Base-by-base conservation (phyloP, 2,113 vertebrate species). In the Podocnemis expansa region DNA sequence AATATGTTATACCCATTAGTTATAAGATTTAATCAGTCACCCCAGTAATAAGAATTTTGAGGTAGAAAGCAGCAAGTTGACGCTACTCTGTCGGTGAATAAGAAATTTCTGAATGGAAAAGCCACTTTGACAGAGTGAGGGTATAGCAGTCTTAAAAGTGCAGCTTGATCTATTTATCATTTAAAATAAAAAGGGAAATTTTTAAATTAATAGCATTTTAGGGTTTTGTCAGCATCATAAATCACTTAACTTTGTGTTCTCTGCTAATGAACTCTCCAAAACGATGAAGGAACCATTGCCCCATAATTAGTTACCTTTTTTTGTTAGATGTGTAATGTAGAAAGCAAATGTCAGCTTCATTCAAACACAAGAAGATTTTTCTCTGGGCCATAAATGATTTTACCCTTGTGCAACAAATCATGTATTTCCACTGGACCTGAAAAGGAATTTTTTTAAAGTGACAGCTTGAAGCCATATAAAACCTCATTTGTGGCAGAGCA, bases 331-430 rank as follows among this genome's bases (percentile, higher is more conserved):
- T 85, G 58, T 96, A 96, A 80, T 52, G 31, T 82, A 87, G 88
- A 94, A 95, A 87, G 89, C 89, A 97, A 98, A 96, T 97, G 96
- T 96, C 95, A 96, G 89, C 75, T 93, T 96, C 93, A 89, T 87
- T 94, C 95, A 96, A 89, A 97, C 86, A 96, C 88, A 96, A 96
- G 85, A 97, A 93, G 92, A 94, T 95, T 87, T 90, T 80, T 97
- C 96, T 97, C 54, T 80, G 70, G 96, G 96, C 90, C 84, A 93
- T 95, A 96, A 97, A 88, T 97, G 97, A 96, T 97, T 98, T 97
- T 97, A 89, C 95, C 21, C 94, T 96, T 96, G 85, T 83, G 91
- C 95, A 97, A 81, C 45, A 11, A 95, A 78, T 97, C 91, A 41
- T 87, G 29, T 94, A 97, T 97, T 96, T 97, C 95, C 76, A 97